Base-by-base conservation (phyloP, 2,888 invertebrate species). In the Lasioglossum figueresi region DNA sequence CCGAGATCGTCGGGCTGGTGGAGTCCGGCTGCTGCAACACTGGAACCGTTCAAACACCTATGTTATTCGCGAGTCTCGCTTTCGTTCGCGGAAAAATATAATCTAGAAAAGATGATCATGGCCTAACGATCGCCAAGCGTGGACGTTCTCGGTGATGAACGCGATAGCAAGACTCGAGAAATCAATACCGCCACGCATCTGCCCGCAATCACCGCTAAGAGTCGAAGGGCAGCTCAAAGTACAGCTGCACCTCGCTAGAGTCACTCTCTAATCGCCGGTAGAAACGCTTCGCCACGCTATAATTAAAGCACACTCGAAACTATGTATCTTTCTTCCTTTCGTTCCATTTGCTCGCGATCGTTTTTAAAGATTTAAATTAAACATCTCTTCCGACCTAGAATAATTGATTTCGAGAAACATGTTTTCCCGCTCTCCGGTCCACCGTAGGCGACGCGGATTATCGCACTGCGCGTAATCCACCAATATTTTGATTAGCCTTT, bases 1-100 rank as follows among this genome's bases (percentile, higher is more conserved):
- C 98, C 0, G 98, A 98, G 81, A 96, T 96, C n/a, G 98, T 97
- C 3, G 98, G 98, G 74, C 98, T 98, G 19, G 98, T 98, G 92
- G 98, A 98, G 94, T 98, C 98, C 0, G 98, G 98, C 93, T 97
- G 98, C 59, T 97, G 97, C 87, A 88, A 95, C 93, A 94, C 96
- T 96, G 93, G 80, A 95, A 92, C 48, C 1, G 27, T 27, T 19
- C 6, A 31, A 63, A 63, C 63, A 19, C 0, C 63, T 59, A 1
- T 0, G 27, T 59, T 59, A 59, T 59, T 59, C 59, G 27, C 16
- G 5, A 16, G 16, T 4, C 14, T 31, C 27, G 16, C 14, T 31
- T 16, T 16, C 59, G n/a, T 59, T 27, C 5, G 12, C 14, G 14
- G 14, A 27, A 56, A 16, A 48, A 12, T 43, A 12, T 12, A 43